Evolutionary conservation across 2,113 vertebrate species (phyloP).

Genomic region (Fregata magnificens): DNA sequence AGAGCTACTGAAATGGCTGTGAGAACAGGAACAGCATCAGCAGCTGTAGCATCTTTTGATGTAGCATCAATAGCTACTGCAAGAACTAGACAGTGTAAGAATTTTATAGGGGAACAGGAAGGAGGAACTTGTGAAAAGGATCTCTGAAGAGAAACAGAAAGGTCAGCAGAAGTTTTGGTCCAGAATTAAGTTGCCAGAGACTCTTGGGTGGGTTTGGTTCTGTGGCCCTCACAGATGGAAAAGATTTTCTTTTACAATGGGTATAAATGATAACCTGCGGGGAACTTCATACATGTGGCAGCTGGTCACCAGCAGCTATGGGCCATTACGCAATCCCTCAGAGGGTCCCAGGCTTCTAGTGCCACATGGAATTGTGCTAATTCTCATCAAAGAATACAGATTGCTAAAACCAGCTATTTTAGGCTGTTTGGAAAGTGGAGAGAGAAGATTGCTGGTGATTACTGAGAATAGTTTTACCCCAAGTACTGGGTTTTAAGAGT

Average conservation of each 20-base stretch:
- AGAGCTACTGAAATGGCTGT: constrained; percentile 26
- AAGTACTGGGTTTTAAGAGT: background rate
- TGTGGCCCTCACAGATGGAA: background rate
- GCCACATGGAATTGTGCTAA: background rate
- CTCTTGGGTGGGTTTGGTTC: background rate
- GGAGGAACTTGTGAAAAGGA: background rate
- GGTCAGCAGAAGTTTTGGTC: background rate
- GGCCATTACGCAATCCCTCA: background rate
- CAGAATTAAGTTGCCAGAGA: background rate
- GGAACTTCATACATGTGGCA: background rate
- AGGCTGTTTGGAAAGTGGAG: background rate
- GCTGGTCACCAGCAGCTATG: background rate
- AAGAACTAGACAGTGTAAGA: background rate
- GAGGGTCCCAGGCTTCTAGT: background rate
- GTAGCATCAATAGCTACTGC: background rate
- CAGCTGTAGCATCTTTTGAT: constrained; percentile 41
- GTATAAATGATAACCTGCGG: background rate
- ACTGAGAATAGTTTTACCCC: background rate
- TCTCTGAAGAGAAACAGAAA: background rate
- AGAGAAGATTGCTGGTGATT: background rate
- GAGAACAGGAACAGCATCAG: constrained; percentile 20
- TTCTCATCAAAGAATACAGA: background rate
- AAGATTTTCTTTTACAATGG: background rate
- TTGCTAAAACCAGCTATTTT: background rate
- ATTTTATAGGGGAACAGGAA: background rate